Base-by-base conservation (phyloP, 1,140 invertebrate genomes). In the Lordiphosa collinella region DNA sequence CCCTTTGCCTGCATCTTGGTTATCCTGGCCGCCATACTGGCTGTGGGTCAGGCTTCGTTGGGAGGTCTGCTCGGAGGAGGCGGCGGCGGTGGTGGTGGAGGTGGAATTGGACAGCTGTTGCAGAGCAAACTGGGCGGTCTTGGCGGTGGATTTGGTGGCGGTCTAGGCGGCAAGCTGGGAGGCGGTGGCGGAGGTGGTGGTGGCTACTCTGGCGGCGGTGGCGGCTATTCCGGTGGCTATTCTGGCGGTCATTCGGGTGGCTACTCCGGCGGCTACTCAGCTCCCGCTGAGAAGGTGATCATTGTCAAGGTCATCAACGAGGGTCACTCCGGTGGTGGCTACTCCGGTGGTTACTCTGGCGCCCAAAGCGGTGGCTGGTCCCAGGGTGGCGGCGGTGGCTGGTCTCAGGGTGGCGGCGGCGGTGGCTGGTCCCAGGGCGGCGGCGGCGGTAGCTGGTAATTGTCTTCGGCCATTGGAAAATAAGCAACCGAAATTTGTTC, bases 1-100 rank as follows among this genome's bases (percentile, higher is more conserved):
- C 70, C 84, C 44, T 87, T 87, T 57, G 36, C 70, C 57, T 84
- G 73, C 61, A 76, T 87, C 55, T 62, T 84, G 49, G 66, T 84
- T 51, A 75, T 82, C 62, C 63, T 87, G 10, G 74, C 67, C 43
- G 57, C 76, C 38, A 11, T 87, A 29, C 55, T 84, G 37, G 70
- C 74, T 63, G 51, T 52, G 11, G 67, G 61, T 12, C 65, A 67
- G 43, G 84, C 68, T 8, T 67, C 84, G 1, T 48, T 87, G 36
- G 78, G 64, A 9, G 48, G 62, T 37, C 60, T 86, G 10, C 67
- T 86, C 6, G 80, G 80, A 9, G 80, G 80, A 4, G 74, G 69
- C 1, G 71, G 78, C 0, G 79, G 80, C 0, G 78, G 76, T 11
- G 59, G 61, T 2, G 69, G 67, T 11, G 70, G 65, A n/a, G 74